phyloP scores from a whole-genome alignment of 1,140 invertebrate genomes.

The Cydia strobilella region DNA sequence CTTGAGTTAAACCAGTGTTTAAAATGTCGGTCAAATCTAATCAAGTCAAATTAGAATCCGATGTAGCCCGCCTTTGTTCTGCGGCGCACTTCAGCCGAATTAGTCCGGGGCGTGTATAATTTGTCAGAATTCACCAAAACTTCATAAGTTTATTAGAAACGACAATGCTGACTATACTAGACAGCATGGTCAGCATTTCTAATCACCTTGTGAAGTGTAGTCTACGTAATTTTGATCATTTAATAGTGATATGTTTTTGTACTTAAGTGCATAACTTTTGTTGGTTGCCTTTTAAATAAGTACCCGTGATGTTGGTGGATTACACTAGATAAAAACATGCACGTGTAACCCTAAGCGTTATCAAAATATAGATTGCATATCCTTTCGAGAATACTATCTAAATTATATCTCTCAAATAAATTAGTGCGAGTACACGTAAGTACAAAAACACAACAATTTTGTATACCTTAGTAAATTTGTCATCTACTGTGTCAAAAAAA shows the following conservation, averaged over 20 bases:
- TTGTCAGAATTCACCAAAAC: slow-evolving; percentile 46
- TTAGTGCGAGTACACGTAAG: background rate
- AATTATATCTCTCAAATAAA: too few relatives aligned
- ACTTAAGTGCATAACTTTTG: background rate
- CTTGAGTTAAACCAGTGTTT: slow-evolving; percentile 52
- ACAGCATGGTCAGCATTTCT: background rate
- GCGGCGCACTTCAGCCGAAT: slow-evolving; percentile 43
- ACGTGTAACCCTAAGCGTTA: too few relatives aligned
- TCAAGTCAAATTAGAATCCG: slow-evolving; percentile 58
- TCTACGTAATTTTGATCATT: background rate
- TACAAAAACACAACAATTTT: background rate
- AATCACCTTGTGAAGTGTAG: slow-evolving; percentile 1
- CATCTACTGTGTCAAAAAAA: too few relatives aligned
- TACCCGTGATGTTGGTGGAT: too few relatives aligned
- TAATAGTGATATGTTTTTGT: slow-evolving; percentile 1
- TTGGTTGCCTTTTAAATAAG: background rate
- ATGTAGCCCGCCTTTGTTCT: slow-evolving; percentile 45
- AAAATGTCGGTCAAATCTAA: slow-evolving; percentile 61
- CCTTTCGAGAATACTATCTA: too few relatives aligned
- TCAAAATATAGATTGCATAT: too few relatives aligned
- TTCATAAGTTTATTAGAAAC: slow-evolving; percentile 45
- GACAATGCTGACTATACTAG: slow-evolving; percentile 12
- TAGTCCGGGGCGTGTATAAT: slow-evolving; percentile 50
- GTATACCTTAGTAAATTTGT: too few relatives aligned
- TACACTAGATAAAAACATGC: too few relatives aligned